A percentile compares a stretch with the other conserved stretches of the same genome.
These are phyloP conservation scores for Epinotia ramella DNA, from an alignment of 2,888 invertebrate species.

Conservation along the genomic window DNA sequence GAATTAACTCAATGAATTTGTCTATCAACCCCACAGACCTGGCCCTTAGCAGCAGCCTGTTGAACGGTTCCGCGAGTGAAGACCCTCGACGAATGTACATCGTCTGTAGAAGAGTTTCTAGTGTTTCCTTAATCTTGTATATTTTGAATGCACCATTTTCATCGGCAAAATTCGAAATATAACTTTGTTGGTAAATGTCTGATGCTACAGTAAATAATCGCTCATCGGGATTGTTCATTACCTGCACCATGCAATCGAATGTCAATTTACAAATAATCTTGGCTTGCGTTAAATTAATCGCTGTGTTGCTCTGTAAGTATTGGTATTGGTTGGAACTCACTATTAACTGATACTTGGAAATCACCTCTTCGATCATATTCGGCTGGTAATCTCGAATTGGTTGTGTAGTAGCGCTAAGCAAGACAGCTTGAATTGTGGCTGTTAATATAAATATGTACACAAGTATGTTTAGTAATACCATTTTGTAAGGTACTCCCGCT, in stretches of 20 bases:
- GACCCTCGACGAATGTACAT: conserved; percentile 60
- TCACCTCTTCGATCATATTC: conserved; percentile 48
- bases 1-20: conserved; percentile 46
- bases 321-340: conserved; percentile 21
- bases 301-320: conserved; percentile 16
- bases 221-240: conserved; percentile 47
- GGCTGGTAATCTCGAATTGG: conserved; percentile 54
- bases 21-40: conserved; percentile 50
- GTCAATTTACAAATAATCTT: conserved; percentile 48
- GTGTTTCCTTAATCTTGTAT: conserved; percentile 52
- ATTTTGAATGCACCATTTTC: conserved; percentile 49
- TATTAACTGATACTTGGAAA: conserved; percentile 43
- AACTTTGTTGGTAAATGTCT: conserved; percentile 46
- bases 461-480: conserved; percentile 54
- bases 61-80: conserved; percentile 43
- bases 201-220: conserved; percentile 52
- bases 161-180: conserved; percentile 51
- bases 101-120: conserved; percentile 49
- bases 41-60: conserved; percentile 44
- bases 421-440: conserved; percentile 54
- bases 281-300: conserved; percentile 1
- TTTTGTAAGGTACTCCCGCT: conserved; percentile 49
- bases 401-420: conserved; percentile 54
- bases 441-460: conserved; percentile 55
- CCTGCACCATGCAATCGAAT: conserved; percentile 52